Conservation (phyloP, 2,888 invertebrate genomes). For the Pegoplata infirma region DNA sequence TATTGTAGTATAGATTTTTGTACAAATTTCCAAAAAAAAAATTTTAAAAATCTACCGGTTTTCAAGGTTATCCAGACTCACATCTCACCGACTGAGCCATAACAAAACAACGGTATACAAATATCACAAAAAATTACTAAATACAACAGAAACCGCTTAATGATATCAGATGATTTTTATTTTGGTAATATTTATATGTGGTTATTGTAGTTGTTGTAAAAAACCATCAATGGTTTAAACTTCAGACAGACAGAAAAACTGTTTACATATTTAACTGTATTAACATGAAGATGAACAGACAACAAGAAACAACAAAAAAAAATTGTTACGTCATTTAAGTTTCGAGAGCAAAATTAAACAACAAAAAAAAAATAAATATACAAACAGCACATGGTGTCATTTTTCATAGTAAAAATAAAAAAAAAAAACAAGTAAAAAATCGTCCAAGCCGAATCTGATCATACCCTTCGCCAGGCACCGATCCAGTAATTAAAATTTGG, state of each 20-base stretch:
- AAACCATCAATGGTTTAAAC: too few relatives aligned
- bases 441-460: too few relatives aligned
- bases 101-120: conserved; percentile 56
- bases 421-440: too few relatives aligned
- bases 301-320: conserved; percentile 44
- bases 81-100: conserved; percentile 48
- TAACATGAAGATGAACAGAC: conserved; percentile 59
- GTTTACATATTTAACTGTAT: conserved; percentile 65
- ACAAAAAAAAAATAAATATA: conserved; percentile 24
- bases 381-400: conserved; percentile 39
- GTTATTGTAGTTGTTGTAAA: not conserved
- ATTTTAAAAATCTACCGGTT: conserved; percentile 65
- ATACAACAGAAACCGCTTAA: conserved; percentile 52
- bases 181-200: conserved; percentile 51
- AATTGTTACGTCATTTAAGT: conserved; percentile 71
- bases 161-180: conserved; percentile 39
- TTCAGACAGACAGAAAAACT: not conserved
- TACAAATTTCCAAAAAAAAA: not conserved
- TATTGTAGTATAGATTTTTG: not conserved
- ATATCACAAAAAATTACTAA: conserved; percentile 33
- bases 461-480: too few relatives aligned
- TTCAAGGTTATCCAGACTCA: conserved; percentile 65
- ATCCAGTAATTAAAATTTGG: too few relatives aligned
- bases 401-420: conserved; percentile 45
- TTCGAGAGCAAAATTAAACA: conserved; percentile 50